Evolutionary conservation across 2,113 vertebrate species (phyloP), one percentile per base, ranked within the genome.

Genomic region (Cochlearius cochlearius): DNA sequence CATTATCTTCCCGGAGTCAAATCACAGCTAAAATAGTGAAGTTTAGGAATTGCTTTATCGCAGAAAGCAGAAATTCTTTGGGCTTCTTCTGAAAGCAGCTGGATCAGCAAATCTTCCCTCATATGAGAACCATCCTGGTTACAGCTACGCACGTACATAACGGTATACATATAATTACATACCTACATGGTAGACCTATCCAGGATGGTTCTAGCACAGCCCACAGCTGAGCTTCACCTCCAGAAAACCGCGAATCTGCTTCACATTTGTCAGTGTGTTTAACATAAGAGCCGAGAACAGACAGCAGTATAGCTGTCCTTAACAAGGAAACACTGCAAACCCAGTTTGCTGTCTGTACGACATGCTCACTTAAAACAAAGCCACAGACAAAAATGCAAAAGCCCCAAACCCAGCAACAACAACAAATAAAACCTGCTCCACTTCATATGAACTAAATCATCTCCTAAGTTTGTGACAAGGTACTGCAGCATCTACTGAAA

Each of bases 351-450:
- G 15, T 81, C 91, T 87, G 60, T 59, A 63, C 30, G 38, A 93
- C 23, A 50, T 50, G 79, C 43, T 92, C 92, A 67, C 71, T 72
- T 86, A 78, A 94, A 96, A 88, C 77, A 27, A 72, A 94, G 50
- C 56, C 81, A 68, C 66, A 50, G 79, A 93, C 23, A 74, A 53
- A 94, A 92, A 83, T 23, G 27, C 20, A 9, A 5, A 85, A 90
- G 39, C 74, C 63, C 53, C 72, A 90, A 93, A 92, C 45, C 21
- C 66, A 82, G 45, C 34, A 72, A n/a, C 58, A 71, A 53, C 39
- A 74, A 76, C 76, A 88, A 88, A 81, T 90, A 92, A 94, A 94
- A 94, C 41, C 49, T 94, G 86, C 58, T 94, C 66, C 14, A 20
- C 50, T 79, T 91, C 32, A 38, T 38, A 60, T 10, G 45, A 84